Evolutionary conservation across 2,888 invertebrate species (phyloP).

Genomic region (Smittia sp.): DNA sequence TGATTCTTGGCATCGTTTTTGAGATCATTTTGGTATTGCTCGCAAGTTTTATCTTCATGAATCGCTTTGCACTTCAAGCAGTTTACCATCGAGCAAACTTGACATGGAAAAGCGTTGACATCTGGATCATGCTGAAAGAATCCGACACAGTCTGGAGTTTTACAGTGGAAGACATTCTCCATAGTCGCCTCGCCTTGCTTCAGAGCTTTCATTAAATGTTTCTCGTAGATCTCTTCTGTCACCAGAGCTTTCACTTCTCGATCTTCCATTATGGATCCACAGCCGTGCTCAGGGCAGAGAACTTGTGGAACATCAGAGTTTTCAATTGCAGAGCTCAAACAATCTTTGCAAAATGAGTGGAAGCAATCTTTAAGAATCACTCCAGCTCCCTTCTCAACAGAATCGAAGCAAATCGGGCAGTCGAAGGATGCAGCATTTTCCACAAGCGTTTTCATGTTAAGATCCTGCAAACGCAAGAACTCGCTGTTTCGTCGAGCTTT

Average conservation of each 20-base stretch:
- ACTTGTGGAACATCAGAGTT: background rate
- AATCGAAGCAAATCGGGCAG: background rate
- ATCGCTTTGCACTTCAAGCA: conserved; percentile 9
- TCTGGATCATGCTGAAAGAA: background rate
- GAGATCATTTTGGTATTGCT: background rate
- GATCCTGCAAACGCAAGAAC: background rate
- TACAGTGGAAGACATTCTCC: conserved; percentile 26
- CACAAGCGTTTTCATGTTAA: background rate
- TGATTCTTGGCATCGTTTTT: background rate
- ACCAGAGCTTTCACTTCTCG: conserved; percentile 30
- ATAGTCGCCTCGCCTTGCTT: background rate
- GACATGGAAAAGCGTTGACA: background rate
- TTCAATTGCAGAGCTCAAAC: background rate
- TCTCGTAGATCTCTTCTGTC: background rate
- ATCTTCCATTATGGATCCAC: conserved; percentile 25
- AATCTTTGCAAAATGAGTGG: conserved; percentile 34
- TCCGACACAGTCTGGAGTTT: conserved; percentile 35
- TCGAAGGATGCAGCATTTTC: background rate
- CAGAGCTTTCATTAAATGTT: conserved; percentile 20
- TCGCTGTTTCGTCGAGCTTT: background rate
- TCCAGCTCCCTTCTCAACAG: background rate
- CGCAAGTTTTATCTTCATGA: background rate
- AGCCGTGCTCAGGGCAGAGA: conserved; percentile 16
- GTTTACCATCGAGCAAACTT: conserved; percentile 12
- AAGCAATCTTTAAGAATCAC: conserved; percentile 33